Conservation (phyloP, 2,113 vertebrate species). For the Anser cygnoides region DNA sequence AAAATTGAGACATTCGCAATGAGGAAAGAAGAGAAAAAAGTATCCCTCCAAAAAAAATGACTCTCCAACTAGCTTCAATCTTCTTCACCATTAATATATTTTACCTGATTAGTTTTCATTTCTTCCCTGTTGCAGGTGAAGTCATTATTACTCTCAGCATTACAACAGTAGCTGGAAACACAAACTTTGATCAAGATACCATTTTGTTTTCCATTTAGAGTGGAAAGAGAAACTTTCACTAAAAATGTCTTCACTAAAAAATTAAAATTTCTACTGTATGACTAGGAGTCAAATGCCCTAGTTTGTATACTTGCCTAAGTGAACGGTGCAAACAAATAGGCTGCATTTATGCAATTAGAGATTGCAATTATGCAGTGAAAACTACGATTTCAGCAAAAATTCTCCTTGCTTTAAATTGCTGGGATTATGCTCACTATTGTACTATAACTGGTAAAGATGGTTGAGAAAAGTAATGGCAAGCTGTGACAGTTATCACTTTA, state of each 20-base stretch:
- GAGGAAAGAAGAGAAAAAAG: background rate
- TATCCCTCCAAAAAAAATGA: background rate
- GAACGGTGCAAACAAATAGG: background rate
- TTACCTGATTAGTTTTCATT: conserved; percentile 31
- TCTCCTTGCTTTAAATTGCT: background rate
- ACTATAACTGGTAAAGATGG: background rate
- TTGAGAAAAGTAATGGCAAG: background rate
- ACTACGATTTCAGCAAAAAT: background rate
- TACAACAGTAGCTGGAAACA: background rate
- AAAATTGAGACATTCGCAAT: background rate
- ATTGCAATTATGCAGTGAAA: background rate
- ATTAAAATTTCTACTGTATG: background rate
- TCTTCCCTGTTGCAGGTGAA: background rate
- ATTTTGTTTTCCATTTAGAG: background rate
- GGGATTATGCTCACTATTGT: background rate
- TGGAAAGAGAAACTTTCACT: background rate
- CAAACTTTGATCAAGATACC: background rate
- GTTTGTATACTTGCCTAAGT: background rate
- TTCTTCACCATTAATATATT: conserved; percentile 9
- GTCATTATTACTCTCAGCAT: background rate
- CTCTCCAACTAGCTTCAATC: background rate
- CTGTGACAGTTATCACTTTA: background rate
- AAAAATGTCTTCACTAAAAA: background rate
- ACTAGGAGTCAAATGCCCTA: background rate
- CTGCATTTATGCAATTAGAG: conserved; percentile 9